Percentiles rank a stretch among this genome's conserved stretches.
phyloP scores from a whole-genome alignment of 2,888 invertebrate species.

The Agonopterix alstromeriana region DNA sequence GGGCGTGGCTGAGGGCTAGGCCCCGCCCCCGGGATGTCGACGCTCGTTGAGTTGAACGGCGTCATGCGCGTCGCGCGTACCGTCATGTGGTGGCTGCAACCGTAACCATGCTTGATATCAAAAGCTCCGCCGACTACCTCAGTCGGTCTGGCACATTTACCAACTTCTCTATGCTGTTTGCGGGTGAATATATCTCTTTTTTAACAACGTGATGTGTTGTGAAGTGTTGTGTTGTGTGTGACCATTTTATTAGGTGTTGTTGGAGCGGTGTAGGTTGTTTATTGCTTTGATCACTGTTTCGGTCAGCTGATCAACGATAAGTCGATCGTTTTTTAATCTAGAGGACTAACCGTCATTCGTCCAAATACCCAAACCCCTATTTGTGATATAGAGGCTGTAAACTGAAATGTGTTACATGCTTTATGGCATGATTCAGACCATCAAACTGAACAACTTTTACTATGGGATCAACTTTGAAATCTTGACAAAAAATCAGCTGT shows the following conservation, averaged over 20 bases:
- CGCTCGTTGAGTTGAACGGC: slow-evolving; percentile 20
- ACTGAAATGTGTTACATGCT: too few relatives aligned
- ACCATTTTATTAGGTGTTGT: neutral
- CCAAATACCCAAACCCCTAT: too few relatives aligned
- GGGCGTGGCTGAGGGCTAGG: slow-evolving; percentile 39
- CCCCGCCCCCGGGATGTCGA: slow-evolving; percentile 12
- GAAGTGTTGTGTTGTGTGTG: slow-evolving; percentile 20
- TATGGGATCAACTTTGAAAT: too few relatives aligned
- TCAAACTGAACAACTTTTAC: too few relatives aligned
- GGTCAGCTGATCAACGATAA: neutral
- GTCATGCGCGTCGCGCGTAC: slow-evolving; percentile 42
- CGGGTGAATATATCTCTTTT: slow-evolving; percentile 80
- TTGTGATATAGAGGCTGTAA: too few relatives aligned
- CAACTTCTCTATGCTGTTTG: slow-evolving; percentile 96
- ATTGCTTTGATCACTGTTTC: neutral
- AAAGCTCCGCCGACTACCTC: slow-evolving; percentile 93
- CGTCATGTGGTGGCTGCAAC: slow-evolving; percentile 45
- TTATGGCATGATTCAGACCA: too few relatives aligned
- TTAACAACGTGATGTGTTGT: slow-evolving; percentile 37
- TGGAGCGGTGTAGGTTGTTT: neutral
- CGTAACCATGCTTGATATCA: slow-evolving; percentile 90
- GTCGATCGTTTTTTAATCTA: too few relatives aligned
- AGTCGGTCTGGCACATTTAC: slow-evolving; percentile 94
- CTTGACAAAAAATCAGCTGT: too few relatives aligned
- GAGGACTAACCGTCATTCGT: too few relatives aligned